A percentile compares a stretch with the other conserved stretches of the same genome.
Conservation (phyloP, 2,113 vertebrate species). For the Stictonetta naevosa region DNA sequence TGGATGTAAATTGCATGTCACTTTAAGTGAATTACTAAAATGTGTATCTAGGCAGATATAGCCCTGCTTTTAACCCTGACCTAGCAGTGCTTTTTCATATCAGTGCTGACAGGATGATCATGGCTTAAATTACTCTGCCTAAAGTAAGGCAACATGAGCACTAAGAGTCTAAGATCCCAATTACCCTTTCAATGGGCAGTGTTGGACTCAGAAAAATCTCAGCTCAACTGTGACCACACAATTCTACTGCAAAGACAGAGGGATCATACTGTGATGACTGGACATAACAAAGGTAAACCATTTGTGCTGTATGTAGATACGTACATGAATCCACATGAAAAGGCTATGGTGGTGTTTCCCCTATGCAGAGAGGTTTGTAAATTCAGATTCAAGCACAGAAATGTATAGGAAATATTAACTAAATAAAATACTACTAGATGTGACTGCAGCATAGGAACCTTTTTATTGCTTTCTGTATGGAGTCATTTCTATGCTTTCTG, state of each 20-base stretch:
- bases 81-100: neutral
- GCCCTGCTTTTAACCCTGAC: neutral
- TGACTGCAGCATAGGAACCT: accelerated
- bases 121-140: neutral
- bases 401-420: neutral
- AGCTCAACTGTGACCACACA: neutral
- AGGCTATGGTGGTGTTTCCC: neutral
- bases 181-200: neutral
- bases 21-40: constrained; percentile 35
- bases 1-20: neutral
- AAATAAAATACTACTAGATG: neutral
- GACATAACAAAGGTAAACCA: neutral
- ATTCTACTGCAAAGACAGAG: neutral
- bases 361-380: neutral
- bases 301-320: neutral
- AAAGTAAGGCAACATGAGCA: neutral
- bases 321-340: neutral
- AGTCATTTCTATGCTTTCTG: neutral
- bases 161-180: neutral
- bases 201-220: neutral
- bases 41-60: neutral
- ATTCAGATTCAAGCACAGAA: neutral
- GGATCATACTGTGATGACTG: neutral
- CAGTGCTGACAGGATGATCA: neutral
- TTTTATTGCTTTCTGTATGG: neutral